Percentiles rank a stretch among this genome's conserved stretches.
These are phyloP conservation scores for Anthrax anthrax DNA, from an alignment of 2,888 invertebrate species.

Conservation along the genomic window DNA sequence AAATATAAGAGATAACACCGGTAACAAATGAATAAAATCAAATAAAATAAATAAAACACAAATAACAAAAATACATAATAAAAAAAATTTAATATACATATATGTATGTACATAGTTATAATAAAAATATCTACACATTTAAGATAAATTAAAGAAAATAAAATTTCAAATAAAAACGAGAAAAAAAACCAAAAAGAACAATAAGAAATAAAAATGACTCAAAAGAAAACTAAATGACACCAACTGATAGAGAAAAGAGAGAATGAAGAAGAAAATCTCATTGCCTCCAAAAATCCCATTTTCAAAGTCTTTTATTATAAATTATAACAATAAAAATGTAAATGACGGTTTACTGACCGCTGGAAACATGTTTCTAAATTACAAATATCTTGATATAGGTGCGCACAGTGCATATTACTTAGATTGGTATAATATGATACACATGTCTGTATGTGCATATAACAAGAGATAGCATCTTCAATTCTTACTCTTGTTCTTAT, in stretches of 20 bases:
- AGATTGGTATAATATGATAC: not conserved
- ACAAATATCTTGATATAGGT: slow-evolving; percentile 1
- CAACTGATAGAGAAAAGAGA: not conserved
- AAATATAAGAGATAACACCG: no score
- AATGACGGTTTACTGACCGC: slow-evolving; percentile 14
- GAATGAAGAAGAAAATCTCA: slow-evolving; percentile 5
- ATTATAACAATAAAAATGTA: slow-evolving; percentile 14
- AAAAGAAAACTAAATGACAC: not conserved
- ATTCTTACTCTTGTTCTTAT: not conserved
- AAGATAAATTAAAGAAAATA: not conserved
- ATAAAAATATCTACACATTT: not conserved
- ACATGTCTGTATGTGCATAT: not conserved
- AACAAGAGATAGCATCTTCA: not conserved
- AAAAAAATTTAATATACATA: no score
- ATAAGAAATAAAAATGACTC: not conserved
- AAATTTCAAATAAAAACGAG: not conserved
- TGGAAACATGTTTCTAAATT: slow-evolving; percentile 12
- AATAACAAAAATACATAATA: no score
- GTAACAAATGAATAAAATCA: no score
- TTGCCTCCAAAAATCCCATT: slow-evolving; percentile 7
- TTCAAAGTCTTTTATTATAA: slow-evolving; percentile 11
- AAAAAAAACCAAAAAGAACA: not conserved
- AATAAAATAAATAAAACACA: no score
- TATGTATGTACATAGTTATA: no score
- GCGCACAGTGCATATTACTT: not conserved